Evolutionary conservation across 92 coral and sea anemone species (phyloP), one percentile per base, ranked within the genome.

Genomic region (Siderastrea radians): DNA sequence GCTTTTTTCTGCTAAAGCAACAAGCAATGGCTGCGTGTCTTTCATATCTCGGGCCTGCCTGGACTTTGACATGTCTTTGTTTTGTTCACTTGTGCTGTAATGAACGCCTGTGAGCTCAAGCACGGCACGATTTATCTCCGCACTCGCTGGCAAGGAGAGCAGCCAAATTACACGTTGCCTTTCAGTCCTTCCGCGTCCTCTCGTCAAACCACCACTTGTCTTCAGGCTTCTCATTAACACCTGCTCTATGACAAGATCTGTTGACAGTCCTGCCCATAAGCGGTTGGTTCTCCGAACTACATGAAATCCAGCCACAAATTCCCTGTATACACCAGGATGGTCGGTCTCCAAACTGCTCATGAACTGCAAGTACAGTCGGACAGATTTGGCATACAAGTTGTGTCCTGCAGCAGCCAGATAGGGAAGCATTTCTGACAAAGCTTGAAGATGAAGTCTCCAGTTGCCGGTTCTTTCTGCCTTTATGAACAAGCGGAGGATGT

Each of bases 351-450:
- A 53, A 9, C 17, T 16, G 46, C 2, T 48, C 59, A 73, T 47
- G 57, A 69, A 49, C 55, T 70, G 87, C 49, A 51, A 38, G 19
- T 82, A 62, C n/a, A 74, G 55, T 16, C 76, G 49, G 47, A 86
- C 83, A 64, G 66, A 26, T 53, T 77, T 89, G 1, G 63, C 81
- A 52, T 90, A 90, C 43, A 68, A 51, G 51, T 69, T 78, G 84
- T 90, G 86, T 43, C 93, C 90, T 69, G 93, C 58, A 7, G 90
- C 86, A 51, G 90, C 93, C 46, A 84, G 67, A 51, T 70, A 78
- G 63, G 72, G 85, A 49, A 90, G 89, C 93, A 90, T 84, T 16
- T 66, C 58, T 47, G 67, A 74, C 48, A 75, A 4, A 57, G 17
- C 69, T 26, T 15, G 69, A 5, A 64, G 69, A 15, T 15, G 69